Evolutionary conservation across 2,113 vertebrate species (phyloP).

Genomic region (Bambusicola thoracicus): DNA sequence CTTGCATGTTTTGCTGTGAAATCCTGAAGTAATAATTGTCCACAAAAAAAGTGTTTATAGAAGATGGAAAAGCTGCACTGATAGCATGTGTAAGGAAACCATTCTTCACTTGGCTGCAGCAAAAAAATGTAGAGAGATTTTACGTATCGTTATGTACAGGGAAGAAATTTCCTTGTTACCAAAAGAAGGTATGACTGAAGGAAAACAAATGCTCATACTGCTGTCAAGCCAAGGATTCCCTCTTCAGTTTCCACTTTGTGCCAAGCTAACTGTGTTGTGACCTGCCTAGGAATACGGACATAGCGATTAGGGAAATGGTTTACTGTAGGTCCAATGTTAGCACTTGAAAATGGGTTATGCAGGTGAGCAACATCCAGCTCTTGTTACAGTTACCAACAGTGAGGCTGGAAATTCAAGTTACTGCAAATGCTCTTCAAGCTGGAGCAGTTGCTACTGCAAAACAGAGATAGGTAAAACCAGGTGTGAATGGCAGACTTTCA

Average conservation of each 20-base stretch:
- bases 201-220: background rate
- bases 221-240: background rate
- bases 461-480: background rate
- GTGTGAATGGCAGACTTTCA: background rate
- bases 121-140: background rate
- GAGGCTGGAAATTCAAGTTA: slow-evolving; percentile 11
- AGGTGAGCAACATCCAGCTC: background rate
- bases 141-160: background rate
- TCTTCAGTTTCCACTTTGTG: background rate
- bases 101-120: background rate
- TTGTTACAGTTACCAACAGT: background rate
- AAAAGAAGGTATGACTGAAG: background rate
- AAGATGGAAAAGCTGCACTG: background rate
- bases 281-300: slow-evolving; percentile 9
- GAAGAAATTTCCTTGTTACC: background rate
- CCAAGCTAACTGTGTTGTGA: background rate
- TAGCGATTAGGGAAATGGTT: background rate
- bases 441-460: background rate
- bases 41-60: background rate
- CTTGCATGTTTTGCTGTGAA: background rate
- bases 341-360: slow-evolving; percentile 19
- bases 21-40: background rate
- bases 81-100: background rate
- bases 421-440: background rate
- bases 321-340: background rate